These are phyloP conservation scores for Acanthopagrus latus DNA, from an alignment of 2,797 vertebrate species.

Conservation along the genomic window DNA sequence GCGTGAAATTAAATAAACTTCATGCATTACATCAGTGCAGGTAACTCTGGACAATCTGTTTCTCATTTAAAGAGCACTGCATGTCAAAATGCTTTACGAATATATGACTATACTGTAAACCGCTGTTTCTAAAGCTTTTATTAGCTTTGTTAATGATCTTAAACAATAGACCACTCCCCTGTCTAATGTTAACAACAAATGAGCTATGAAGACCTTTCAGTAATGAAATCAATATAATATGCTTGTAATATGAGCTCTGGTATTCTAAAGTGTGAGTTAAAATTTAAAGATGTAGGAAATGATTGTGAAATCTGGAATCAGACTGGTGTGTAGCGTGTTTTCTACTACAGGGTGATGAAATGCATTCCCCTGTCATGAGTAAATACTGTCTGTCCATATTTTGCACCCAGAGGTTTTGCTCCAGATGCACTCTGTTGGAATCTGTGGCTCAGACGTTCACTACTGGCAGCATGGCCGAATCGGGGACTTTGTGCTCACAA, in stretches of 20 bases:
- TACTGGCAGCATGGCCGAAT: conserved; percentile 94
- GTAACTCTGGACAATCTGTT: neutral
- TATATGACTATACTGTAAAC: neutral
- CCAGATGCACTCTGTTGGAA: conserved; percentile 96
- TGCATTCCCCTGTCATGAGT: neutral
- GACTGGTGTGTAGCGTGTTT: neutral
- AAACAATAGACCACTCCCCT: too few relatives aligned
- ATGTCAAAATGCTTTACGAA: too few relatives aligned
- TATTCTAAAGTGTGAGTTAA: too few relatives aligned
- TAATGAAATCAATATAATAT: too few relatives aligned
- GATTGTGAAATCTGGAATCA: neutral
- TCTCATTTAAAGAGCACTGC: neutral
- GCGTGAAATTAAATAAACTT: neutral
- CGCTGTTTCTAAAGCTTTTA: neutral
- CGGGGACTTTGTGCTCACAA: conserved; percentile 89
- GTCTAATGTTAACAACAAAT: too few relatives aligned
- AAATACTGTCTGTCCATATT: neutral
- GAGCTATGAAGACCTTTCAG: too few relatives aligned
- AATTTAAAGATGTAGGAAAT: neutral
- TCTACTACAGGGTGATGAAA: neutral
- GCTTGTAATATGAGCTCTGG: too few relatives aligned
- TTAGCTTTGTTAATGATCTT: too few relatives aligned
- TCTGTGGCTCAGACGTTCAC: conserved; percentile 96
- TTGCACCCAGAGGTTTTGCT: conserved; percentile 90
- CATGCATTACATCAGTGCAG: neutral